These are phyloP conservation scores for Pseudonaja textilis DNA, from an alignment of 2,113 vertebrate genomes.

Conservation along the genomic window DNA sequence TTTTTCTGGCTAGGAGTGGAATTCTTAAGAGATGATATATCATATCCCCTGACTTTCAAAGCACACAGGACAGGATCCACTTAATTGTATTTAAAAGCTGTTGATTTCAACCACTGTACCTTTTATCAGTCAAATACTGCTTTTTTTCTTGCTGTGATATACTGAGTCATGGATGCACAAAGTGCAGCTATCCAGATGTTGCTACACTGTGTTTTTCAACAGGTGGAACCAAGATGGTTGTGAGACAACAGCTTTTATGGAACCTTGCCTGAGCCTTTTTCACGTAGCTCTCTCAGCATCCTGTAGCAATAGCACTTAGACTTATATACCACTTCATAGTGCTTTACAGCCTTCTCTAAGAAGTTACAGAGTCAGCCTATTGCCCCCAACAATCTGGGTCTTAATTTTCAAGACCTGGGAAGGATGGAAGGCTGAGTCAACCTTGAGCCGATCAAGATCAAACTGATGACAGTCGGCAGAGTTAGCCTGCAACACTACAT, in stretches of 20 bases:
- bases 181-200: neutral
- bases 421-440: neutral
- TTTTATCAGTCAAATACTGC: neutral
- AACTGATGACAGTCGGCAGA: neutral
- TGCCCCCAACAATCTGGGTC: neutral
- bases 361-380: neutral
- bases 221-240: neutral
- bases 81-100: neutral
- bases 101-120: neutral
- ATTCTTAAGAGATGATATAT: slow-evolving; percentile 36
- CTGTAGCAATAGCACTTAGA: neutral
- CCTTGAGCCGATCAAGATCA: neutral
- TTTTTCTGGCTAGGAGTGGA: slow-evolving; percentile 47
- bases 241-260: neutral
- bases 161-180: neutral
- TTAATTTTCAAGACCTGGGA: neutral
- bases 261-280: neutral
- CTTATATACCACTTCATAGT: neutral
- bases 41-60: neutral
- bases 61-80: neutral
- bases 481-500: neutral
- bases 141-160: neutral
- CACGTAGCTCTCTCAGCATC: neutral
- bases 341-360: neutral
- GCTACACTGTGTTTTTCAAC: neutral